A percentile compares a stretch with the other conserved stretches of the same genome.
phyloP scores from a whole-genome alignment of 2,113 vertebrate genomes.

The Apodemus speciosus region DNA sequence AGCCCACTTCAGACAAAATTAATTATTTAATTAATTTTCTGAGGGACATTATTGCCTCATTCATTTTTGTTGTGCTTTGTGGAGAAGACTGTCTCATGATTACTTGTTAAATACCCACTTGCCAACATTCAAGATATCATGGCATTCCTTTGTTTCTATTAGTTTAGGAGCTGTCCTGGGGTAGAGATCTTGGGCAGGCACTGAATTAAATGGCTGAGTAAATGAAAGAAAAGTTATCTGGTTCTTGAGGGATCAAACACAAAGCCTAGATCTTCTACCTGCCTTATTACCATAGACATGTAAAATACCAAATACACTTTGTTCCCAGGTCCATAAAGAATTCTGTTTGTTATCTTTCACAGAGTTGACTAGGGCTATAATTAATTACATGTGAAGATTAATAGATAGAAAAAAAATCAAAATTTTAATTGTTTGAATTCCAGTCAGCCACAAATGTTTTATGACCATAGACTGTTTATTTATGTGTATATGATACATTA shows the following conservation, averaged over 20 bases:
- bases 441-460: slow-evolving; percentile 51
- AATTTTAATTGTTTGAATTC: slow-evolving; percentile 43
- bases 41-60: neutral
- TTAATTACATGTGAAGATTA: slow-evolving; percentile 1
- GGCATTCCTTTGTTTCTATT: neutral
- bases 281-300: neutral
- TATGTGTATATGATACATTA: neutral
- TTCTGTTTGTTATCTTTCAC: neutral
- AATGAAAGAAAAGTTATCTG: neutral
- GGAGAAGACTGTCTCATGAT: neutral
- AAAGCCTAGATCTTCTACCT: neutral
- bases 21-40: neutral
- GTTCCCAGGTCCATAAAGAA: neutral
- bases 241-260: neutral
- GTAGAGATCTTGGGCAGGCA: neutral
- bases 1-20: neutral
- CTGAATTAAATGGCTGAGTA: neutral
- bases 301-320: slow-evolving; percentile 28
- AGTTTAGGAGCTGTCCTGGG: neutral
- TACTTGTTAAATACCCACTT: slow-evolving; percentile 6
- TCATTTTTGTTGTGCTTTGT: neutral
- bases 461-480: neutral
- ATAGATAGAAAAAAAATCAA: neutral
- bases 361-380: neutral
- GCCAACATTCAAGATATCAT: neutral